phyloP scores from a whole-genome alignment of 2,888 invertebrate species.

The Epiblema foenella region DNA sequence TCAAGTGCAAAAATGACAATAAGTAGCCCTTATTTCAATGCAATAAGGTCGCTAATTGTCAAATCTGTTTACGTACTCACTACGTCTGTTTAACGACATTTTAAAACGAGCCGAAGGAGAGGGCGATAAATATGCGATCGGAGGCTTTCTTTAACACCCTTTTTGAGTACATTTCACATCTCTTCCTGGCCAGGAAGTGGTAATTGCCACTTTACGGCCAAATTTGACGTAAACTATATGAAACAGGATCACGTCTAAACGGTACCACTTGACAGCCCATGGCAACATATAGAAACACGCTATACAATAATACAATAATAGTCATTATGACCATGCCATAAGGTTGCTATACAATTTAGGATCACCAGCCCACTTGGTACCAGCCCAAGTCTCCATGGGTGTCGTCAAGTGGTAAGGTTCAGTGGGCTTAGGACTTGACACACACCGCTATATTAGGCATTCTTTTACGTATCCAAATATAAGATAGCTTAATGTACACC shows the following conservation, averaged over 20 bases:
- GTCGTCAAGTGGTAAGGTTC: neutral
- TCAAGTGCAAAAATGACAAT: constrained; percentile 5
- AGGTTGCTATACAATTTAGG: constrained; percentile 24
- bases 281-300: constrained; percentile 15
- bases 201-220: no score
- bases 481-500: constrained; percentile 1
- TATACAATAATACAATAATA: constrained; percentile 13
- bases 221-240: neutral
- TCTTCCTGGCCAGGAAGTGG: no score
- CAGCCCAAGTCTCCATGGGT: constrained; percentile 25
- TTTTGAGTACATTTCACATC: no score
- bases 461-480: constrained; percentile 19
- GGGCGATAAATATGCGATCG: no score
- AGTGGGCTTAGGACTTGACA: constrained; percentile 11
- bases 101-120: no score
- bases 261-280: constrained; percentile 18
- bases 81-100: neutral
- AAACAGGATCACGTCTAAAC: constrained; percentile 34
- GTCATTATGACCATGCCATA: constrained; percentile 13
- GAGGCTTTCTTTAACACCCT: no score
- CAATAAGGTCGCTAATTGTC: neutral
- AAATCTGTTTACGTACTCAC: neutral
- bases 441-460: constrained; percentile 13
- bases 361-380: constrained; percentile 37
- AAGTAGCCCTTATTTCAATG: neutral